Evolutionary conservation across 2,113 vertebrate species (phyloP).

Genomic region (Ptilorrhoa leucosticta): DNA sequence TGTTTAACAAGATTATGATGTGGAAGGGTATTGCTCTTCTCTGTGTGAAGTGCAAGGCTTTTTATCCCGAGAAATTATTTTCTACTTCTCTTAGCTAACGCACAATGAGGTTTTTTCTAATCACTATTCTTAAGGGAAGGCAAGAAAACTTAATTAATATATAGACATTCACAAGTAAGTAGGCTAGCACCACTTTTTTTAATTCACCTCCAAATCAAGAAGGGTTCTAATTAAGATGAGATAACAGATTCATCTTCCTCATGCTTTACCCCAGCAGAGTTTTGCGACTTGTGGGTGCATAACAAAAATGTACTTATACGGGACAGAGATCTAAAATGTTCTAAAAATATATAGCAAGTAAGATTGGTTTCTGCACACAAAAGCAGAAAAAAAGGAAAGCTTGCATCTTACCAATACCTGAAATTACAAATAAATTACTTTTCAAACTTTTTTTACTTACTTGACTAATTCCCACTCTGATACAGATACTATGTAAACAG

Average conservation of each 20-base stretch:
- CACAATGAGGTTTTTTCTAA: background rate
- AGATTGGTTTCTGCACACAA: background rate
- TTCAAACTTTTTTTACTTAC: background rate
- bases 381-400: background rate
- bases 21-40: background rate
- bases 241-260: background rate
- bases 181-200: background rate
- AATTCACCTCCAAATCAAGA: background rate
- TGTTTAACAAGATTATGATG: constrained; percentile 29
- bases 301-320: background rate
- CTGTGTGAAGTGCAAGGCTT: background rate
- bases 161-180: background rate
- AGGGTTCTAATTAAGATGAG: background rate
- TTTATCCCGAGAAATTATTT: constrained; percentile 36
- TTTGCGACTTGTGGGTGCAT: background rate
- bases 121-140: background rate
- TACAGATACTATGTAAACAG: background rate
- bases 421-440: background rate
- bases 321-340: background rate
- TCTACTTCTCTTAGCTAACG: background rate
- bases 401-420: background rate
- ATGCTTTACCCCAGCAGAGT: background rate
- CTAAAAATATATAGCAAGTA: background rate
- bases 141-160: background rate
- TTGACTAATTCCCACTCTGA: background rate